Conservation (phyloP, 2,797 vertebrate genomes). For the Amphiprion clarkii region DNA sequence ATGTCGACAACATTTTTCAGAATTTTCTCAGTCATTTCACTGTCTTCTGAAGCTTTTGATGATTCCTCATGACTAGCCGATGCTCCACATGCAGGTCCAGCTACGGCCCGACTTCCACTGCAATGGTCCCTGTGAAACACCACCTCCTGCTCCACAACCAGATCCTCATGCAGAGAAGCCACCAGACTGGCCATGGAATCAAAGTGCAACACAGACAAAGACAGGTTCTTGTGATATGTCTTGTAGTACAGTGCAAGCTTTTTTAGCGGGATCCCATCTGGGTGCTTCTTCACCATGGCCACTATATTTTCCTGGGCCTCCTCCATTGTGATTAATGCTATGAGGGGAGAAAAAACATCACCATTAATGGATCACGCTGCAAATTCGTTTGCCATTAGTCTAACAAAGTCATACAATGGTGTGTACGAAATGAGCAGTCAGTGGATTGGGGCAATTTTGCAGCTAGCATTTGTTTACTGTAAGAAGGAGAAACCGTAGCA, state of each 20-base stretch:
- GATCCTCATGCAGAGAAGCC: slow-evolving; percentile 49
- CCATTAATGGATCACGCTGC: neutral
- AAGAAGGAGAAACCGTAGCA: too few relatives aligned
- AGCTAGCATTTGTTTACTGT: too few relatives aligned
- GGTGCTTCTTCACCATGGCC: slow-evolving; percentile 62
- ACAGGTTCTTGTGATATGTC: slow-evolving; percentile 71
- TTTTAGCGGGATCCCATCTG: slow-evolving; percentile 71
- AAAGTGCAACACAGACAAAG: slow-evolving; percentile 62
- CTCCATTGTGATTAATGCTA: slow-evolving; percentile 59
- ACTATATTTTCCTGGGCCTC: slow-evolving; percentile 56
- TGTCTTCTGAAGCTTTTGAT: neutral
- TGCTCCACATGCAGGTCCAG: neutral
- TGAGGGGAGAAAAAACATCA: neutral
- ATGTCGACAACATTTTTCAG: slow-evolving; percentile 66
- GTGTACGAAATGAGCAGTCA: too few relatives aligned
- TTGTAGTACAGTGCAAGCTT: slow-evolving; percentile 62
- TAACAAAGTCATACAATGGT: too few relatives aligned
- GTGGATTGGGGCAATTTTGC: too few relatives aligned
- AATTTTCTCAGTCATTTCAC: neutral
- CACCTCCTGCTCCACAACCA: slow-evolving; percentile 60
- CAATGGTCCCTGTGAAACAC: slow-evolving; percentile 49
- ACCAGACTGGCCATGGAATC: slow-evolving; percentile 62
- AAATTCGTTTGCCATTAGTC: too few relatives aligned
- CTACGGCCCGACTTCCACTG: neutral
- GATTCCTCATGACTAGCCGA: neutral